Evolutionary conservation across 2,797 vertebrate genomes (phyloP), one percentile per base, ranked within the genome.

Genomic region (Eurystomus glaucurus): DNA sequence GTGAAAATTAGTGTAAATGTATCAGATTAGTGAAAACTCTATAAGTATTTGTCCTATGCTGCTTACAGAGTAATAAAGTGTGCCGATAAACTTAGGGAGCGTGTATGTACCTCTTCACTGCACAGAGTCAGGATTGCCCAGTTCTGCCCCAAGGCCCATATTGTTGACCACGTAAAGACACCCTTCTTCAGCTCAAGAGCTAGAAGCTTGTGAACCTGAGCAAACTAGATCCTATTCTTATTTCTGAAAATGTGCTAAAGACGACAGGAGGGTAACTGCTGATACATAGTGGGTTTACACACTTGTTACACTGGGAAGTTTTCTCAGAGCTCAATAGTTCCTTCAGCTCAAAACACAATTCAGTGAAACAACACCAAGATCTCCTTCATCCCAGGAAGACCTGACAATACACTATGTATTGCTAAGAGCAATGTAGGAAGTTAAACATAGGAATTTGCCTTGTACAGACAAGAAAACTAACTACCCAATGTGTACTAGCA

Each of bases 21-120:
- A 18, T 33, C 15, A 68, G 31, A n/a, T 13, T 9, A 90, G 21
- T 19, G 28, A 62, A 80, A 71, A 77, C 25, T 65, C 46, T 58
- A 4, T 0, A 62, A 61, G 21, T 4, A 15, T 6, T 39, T 28
- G 11, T 14, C 2, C 2, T 6, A 5, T 31, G 8, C 29, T 48
- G 33, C 71, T 77, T 77, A 39, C 28, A 48, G 23, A 33, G 33
- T 19, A 64, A 55, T 16, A 16, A 68, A 10, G 7, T 1, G 20
- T 14, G 25, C 14, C 31, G 58, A 60, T 33, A 22, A 72, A 28
- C 4, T 9, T 5, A 1, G 23, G 33, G 25, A 23, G 26, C 0
- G 15, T 4, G 14, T 28, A 41, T 6, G 14, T 12, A 48, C 10
- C 25, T 66, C 19, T 8, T 6, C 37, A 15, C 77, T 48, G 52